Evolutionary conservation across 2,113 vertebrate species (phyloP), one percentile per base, ranked within the genome.

Genomic region (Acanthochromis polyacanthus): DNA sequence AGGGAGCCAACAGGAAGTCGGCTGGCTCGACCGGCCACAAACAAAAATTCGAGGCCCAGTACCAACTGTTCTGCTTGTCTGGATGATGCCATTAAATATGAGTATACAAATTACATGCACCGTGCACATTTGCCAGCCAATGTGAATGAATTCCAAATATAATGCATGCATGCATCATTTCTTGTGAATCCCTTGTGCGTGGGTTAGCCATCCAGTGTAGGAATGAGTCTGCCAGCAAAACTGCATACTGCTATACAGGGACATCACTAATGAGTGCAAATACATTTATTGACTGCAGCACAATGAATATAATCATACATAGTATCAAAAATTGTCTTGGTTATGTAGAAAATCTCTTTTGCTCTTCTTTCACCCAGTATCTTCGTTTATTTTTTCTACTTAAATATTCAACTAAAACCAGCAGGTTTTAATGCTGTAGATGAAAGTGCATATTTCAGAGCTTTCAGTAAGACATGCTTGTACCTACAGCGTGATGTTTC

Each of bases 401-500:
- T 59, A 68, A 71, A 78, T 59, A 71, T 59, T 55, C 40, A n/a
- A 6, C 57, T 67, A 36, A 73, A 78, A 36, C 25, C 19, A 65
- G 71, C 57, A 59, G 50, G 40, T n/a, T 76, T 79, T 23, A 74
- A 63, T 78, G 43, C 60, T 30, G 45, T 2, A 59, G 61, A 87
- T 82, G 52, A 86, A 84, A 82, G 66, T 43, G 62, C 69, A 78
- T 75, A 50, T 53, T 70, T 51, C 66, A 48, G 53, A 56, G 43
- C 56, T 2, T 64, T 71, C 11, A 36, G 5, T 7, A 17, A 17
- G 46, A 75, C 53, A 61, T 17, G 71, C 74, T 55, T 77, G 43
- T 71, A 73, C 77, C 56, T 80, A 66, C 67, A 71, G 67, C 69
- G 55, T 55, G 50, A 83, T 83, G 23, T 81, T 45, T 64, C 61